phyloP scores from a whole-genome alignment of 2,113 vertebrate genomes.

The Epinephelus moara region DNA sequence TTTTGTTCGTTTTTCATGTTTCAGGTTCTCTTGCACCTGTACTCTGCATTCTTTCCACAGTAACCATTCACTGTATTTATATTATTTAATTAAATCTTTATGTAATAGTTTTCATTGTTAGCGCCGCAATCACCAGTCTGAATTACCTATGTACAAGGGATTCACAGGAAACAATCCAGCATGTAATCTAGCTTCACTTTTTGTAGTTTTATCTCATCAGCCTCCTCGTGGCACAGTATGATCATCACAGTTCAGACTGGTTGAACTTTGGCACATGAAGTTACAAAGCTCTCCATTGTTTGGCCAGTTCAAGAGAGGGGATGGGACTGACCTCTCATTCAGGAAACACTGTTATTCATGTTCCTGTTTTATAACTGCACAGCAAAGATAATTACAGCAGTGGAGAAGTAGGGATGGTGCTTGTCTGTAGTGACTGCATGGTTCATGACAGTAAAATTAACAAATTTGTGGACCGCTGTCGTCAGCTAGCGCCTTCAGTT shows the following conservation, averaged over 20 bases:
- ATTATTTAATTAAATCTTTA: not conserved
- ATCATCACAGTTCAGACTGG: not conserved
- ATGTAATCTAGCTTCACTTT: not conserved
- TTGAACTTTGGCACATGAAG: not conserved
- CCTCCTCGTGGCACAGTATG: not conserved
- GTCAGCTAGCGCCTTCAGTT: too few relatives aligned
- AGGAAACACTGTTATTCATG: not conserved
- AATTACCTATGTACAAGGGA: too few relatives aligned
- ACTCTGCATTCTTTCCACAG: not conserved
- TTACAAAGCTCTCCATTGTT: not conserved
- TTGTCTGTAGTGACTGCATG: not conserved
- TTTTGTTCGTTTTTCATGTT: not conserved
- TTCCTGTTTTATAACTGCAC: not conserved
- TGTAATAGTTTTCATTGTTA: not conserved
- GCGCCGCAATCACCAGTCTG: not conserved
- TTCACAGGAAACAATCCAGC: not conserved
- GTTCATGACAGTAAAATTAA: not conserved
- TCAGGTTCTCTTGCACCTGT: not conserved
- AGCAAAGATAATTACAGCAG: not conserved
- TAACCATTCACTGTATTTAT: not conserved
- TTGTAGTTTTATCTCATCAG: not conserved
- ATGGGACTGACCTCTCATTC: not conserved
- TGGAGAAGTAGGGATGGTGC: not conserved
- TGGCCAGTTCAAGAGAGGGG: not conserved
- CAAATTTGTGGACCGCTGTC: not conserved